Percentiles rank a stretch among this genome's conserved stretches.
phyloP scores from a whole-genome alignment of 2,888 invertebrate genomes.

The Drosophila mettleri region DNA sequence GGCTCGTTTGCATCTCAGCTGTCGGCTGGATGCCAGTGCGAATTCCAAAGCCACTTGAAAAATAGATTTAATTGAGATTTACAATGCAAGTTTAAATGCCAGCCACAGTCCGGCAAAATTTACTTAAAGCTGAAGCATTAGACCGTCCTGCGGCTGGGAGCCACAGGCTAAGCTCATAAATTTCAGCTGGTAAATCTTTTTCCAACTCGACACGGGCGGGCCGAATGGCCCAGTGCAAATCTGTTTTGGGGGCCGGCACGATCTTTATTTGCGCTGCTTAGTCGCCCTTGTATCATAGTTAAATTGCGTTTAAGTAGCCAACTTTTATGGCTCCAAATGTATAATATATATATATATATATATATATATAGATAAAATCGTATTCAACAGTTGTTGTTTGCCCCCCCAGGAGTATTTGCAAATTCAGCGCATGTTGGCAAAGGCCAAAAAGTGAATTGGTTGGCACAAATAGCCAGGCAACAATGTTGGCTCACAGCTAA shows the following conservation, averaged over 20 bases:
- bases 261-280: slow-evolving; percentile 58
- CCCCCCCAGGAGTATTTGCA: slow-evolving; percentile 47
- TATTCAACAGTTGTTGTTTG: slow-evolving; percentile 70
- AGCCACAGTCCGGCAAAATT: slow-evolving; percentile 52
- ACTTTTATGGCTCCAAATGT: slow-evolving; percentile 66
- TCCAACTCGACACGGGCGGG: slow-evolving; percentile 33
- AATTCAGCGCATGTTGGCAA: slow-evolving; percentile 46
- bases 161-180: slow-evolving; percentile 61
- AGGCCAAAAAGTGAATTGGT: slow-evolving; percentile 56
- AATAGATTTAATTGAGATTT: slow-evolving; percentile 71
- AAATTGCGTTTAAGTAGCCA: slow-evolving; percentile 76
- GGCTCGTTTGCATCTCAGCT: slow-evolving; percentile 58
- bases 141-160: slow-evolving; percentile 2
- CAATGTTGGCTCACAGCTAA: slow-evolving; percentile 61
- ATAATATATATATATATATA: slow-evolving; percentile 6
- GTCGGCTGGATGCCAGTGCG: slow-evolving; percentile 40
- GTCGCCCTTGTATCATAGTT: slow-evolving; percentile 56
- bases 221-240: slow-evolving; percentile 40
- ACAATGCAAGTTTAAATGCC: slow-evolving; percentile 62
- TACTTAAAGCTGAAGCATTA: slow-evolving; percentile 39
- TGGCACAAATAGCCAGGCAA: slow-evolving; percentile 58
- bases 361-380: slow-evolving; percentile 18
- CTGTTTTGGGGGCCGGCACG: slow-evolving; percentile 34
- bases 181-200: slow-evolving; percentile 71
- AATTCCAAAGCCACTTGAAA: slow-evolving; percentile 36